Evolutionary conservation across 2,888 invertebrate genomes (phyloP).

Genomic region (Acleris cristana): DNA sequence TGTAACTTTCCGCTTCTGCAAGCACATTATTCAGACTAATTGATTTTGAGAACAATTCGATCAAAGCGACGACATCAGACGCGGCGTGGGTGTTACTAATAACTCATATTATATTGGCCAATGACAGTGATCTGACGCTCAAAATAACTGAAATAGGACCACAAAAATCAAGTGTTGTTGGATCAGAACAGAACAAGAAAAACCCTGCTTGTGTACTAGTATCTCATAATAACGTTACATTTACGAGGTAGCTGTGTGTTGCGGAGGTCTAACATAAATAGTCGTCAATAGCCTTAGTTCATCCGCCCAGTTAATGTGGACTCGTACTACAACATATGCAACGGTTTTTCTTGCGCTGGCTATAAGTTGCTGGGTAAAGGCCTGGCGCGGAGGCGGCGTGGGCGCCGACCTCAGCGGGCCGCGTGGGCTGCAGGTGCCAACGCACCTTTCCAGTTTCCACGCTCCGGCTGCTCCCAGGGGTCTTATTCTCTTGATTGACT

Average conservation of each 20-base stretch:
- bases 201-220: too few species aligned
- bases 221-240: too few species aligned
- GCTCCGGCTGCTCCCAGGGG: slow-evolving; percentile 52
- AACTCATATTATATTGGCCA: slow-evolving; percentile 18
- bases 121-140: slow-evolving; percentile 15
- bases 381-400: slow-evolving; percentile 58
- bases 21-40: slow-evolving; percentile 7
- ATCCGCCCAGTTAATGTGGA: too few species aligned
- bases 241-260: too few species aligned
- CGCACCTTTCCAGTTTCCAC: slow-evolving; percentile 74
- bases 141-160: slow-evolving; percentile 26
- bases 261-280: too few species aligned
- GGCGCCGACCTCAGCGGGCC: slow-evolving; percentile 67
- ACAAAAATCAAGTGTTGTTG: slow-evolving; percentile 35
- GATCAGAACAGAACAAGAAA: neutral
- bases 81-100: slow-evolving; percentile 25
- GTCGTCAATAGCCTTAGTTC: too few species aligned
- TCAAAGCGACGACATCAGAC: neutral
- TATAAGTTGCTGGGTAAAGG: slow-evolving; percentile 25
- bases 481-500: slow-evolving; percentile 9
- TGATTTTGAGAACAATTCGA: slow-evolving; percentile 18
- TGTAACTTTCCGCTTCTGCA: slow-evolving; percentile 28
- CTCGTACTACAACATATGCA: too few species aligned
- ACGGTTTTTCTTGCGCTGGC: neutral
- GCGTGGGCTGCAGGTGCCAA: slow-evolving; percentile 80